A percentile compares a stretch with the other conserved stretches of the same genome.
Evolutionary conservation across 2,797 vertebrate species (phyloP).

Genomic region (Cephalopachus bancanus): DNA sequence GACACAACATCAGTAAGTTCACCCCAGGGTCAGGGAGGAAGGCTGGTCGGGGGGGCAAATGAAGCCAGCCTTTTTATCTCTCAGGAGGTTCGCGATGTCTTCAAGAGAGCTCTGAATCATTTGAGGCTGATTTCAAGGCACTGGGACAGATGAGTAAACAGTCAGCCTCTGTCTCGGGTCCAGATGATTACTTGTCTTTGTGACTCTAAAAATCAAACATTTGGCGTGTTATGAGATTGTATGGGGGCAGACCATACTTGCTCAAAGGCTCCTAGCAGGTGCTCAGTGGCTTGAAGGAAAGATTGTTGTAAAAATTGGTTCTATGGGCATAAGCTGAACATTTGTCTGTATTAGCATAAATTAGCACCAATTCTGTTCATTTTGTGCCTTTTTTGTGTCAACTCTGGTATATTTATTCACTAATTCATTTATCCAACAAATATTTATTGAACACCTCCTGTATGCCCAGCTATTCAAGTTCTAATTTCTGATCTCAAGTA

Average conservation of each 20-base stretch:
- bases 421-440: neutral
- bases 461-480: neutral
- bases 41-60: neutral
- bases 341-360: neutral
- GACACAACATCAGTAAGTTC: neutral
- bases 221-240: neutral
- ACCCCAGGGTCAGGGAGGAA: neutral
- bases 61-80: neutral
- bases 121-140: neutral
- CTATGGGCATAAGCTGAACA: neutral
- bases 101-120: neutral
- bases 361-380: constrained; percentile 9
- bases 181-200: neutral
- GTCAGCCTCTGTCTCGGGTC: neutral
- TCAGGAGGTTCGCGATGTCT: neutral
- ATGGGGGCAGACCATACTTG: neutral
- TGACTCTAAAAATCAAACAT: neutral
- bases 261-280: neutral
- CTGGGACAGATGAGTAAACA: neutral
- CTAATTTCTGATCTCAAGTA: neutral
- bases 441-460: neutral
- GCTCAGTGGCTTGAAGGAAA: neutral
- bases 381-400: neutral
- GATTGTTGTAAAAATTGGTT: neutral
- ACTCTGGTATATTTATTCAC: neutral